Conservation (phyloP, 2,888 invertebrate species). For the Pecten maximus region DNA sequence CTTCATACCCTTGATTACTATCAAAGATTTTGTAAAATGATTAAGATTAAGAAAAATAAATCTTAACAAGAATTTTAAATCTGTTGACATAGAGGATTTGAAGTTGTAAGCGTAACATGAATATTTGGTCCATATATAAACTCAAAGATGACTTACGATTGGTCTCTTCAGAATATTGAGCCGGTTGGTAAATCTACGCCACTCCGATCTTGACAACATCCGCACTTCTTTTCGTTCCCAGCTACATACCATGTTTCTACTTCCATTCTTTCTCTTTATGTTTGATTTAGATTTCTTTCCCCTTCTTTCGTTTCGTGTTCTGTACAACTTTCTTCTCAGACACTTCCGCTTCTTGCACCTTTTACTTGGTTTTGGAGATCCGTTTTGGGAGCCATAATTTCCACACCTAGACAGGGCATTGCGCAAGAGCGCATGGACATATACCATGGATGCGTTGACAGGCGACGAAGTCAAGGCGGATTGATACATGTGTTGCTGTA, state of each 20-base stretch:
- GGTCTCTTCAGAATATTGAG: background rate
- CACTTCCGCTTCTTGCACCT: background rate
- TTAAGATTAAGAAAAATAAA: no score
- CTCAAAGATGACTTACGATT: background rate
- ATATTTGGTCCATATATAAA: no score
- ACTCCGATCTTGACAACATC: background rate
- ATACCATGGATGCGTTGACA: background rate
- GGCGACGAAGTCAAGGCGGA: background rate
- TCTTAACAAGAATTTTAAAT: no score
- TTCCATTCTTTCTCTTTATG: background rate
- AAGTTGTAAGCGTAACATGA: no score
- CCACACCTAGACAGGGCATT: background rate
- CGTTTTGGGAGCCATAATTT: background rate
- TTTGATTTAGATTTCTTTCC: background rate
- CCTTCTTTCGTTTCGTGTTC: background rate
- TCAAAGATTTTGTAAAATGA: no score
- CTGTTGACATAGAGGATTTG: no score
- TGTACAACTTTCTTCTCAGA: background rate
- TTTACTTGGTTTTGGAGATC: background rate
- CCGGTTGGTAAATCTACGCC: background rate
- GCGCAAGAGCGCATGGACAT: background rate
- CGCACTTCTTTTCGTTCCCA: slow-evolving; percentile 8
- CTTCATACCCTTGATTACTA: no score
- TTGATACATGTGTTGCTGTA: background rate
- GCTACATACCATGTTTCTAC: background rate